Evolutionary conservation across 2,888 invertebrate species (phyloP).

Genomic region (Trimorus sp.): DNA sequence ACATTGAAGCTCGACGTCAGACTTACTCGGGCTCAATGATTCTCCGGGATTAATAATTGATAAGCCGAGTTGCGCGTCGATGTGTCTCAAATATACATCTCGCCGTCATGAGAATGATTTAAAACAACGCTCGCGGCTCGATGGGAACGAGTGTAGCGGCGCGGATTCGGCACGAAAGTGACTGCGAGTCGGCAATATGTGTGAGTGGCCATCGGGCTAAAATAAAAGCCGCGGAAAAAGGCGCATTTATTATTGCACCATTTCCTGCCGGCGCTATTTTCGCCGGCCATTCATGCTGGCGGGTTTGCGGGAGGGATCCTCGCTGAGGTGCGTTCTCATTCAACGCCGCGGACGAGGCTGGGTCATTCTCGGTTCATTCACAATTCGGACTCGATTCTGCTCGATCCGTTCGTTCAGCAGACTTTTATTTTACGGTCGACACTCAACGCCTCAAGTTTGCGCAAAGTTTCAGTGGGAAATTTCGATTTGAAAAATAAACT

Average conservation of each 20-base stretch:
- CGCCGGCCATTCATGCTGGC: constrained; percentile 73
- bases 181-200: constrained; percentile 63
- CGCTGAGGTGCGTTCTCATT: constrained; percentile 71
- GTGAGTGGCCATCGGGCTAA: constrained; percentile 26
- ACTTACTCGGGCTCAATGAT: background rate
- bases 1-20: constrained; percentile 19
- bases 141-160: constrained; percentile 39
- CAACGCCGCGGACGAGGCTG: constrained; percentile 67
- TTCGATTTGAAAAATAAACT: too few relatives aligned
- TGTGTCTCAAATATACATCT: background rate
- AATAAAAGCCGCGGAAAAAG: constrained; percentile 52
- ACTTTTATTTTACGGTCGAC: too few relatives aligned
- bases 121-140: background rate
- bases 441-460: too few relatives aligned
- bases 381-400: constrained; percentile 1
- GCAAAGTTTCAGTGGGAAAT: too few relatives aligned
- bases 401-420: too few relatives aligned
- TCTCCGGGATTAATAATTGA: constrained; percentile 11
- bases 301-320: constrained; percentile 52
- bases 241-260: constrained; percentile 74
- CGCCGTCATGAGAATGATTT: constrained; percentile 20
- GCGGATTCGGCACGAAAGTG: constrained; percentile 66
- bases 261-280: constrained; percentile 76
- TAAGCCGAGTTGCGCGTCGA: background rate
- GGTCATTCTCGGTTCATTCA: constrained; percentile 70